Evolutionary conservation across 1,140 invertebrate species (phyloP), one percentile per base, ranked within the genome.

Genomic region (Drosophila ananassae): DNA sequence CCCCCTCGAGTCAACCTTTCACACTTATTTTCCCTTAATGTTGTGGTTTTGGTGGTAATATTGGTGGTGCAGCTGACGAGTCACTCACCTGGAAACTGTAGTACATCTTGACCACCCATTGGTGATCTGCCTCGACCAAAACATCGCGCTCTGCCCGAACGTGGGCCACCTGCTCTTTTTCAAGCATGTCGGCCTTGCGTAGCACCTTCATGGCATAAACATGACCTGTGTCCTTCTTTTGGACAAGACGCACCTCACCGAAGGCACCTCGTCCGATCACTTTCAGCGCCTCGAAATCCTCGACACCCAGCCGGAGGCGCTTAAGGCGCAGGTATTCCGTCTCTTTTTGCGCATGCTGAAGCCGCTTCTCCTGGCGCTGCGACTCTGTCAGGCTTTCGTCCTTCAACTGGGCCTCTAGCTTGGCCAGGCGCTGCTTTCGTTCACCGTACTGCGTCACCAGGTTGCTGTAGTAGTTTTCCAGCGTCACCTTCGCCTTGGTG

Each of bases 181-280:
- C 98, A 48, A 99, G 93, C 99, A 99, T 99, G 92, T 99, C 99
- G 10, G 98, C 97, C 92, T 99, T 99, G 62, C 98, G 94, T 32
- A 99, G 94, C 91, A 99, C 99, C 93, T 99, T 99, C 99, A 99
- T 99, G 10, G 99, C 99, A 93, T 99, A 99, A 22, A 99, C 98
- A 93, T 99, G 98, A 24, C 99, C 99, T 7, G 98, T 99, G 92
- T 99, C 99, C 92, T 99, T 99, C 92, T 99, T 99, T 93, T 99
- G 99, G 50, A 99, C 99, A 12, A 99, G 93, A 77, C 99, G 95
- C 53, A 99, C 98, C 93, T 99, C 99, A 50, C 99, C 99, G 92
- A 99, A 99, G 25, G 99, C 99, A 58, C 99, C 99, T 90, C 98
- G 94, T 12, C 99, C 99, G 79, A 97, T 97, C 22, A 99, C 94